These are phyloP conservation scores for Drymonia ruficornis DNA, from an alignment of 2,888 invertebrate species.

Conservation along the genomic window DNA sequence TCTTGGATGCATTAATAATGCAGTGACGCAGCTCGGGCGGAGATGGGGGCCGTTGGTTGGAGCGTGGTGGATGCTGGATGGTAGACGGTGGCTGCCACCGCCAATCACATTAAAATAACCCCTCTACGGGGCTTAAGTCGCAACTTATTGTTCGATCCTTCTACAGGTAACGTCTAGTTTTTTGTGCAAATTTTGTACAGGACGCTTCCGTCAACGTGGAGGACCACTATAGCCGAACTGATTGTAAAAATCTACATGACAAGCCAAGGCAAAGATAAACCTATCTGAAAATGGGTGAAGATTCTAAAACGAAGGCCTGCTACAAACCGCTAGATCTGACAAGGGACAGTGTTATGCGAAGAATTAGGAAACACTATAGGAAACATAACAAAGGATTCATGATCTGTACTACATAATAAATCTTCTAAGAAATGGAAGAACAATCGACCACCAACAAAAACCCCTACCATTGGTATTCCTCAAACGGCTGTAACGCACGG, in stretches of 20 bases:
- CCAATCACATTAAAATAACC: conserved; percentile 81
- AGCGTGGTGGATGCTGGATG: conserved; percentile 23
- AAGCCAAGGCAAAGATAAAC: no score
- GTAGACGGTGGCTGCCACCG: conserved; percentile 40
- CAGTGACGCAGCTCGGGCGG: conserved; percentile 63
- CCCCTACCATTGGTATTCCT: conserved; percentile 34
- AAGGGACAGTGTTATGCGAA: no score
- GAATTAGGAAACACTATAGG: no score
- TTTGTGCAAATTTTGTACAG: neutral
- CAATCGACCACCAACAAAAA: conserved; percentile 27
- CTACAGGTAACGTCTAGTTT: neutral
- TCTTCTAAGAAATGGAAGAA: neutral
- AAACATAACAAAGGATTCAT: no score
- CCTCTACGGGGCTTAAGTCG: conserved; percentile 40
- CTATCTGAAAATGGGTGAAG: no score
- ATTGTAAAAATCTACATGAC: no score
- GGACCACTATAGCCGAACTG: no score
- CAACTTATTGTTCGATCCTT: conserved; percentile 36
- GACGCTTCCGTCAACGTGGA: no score
- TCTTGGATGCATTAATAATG: conserved; percentile 76
- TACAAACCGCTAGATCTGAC: no score
- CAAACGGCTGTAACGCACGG: conserved; percentile 18
- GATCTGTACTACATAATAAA: no score
- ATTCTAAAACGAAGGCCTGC: no score
- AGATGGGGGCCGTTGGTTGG: conserved; percentile 51